A percentile compares a stretch with the other conserved stretches of the same genome.
Evolutionary conservation across 2,113 vertebrate species (phyloP).

Genomic region (Hippocampus zosterae): DNA sequence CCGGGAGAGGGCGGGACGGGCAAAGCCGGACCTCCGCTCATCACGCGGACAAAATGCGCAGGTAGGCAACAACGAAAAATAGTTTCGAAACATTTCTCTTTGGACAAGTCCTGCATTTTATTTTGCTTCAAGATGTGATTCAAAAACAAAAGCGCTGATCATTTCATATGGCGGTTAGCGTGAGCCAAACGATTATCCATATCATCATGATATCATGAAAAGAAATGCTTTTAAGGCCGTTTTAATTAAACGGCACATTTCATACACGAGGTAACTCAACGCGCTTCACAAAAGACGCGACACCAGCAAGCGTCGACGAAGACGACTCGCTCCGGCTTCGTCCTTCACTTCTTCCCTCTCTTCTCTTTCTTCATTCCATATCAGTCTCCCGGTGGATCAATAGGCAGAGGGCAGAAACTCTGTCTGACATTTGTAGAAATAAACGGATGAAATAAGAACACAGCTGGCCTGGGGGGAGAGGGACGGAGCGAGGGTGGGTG

Average conservation of each 20-base stretch:
- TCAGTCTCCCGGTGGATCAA: conserved; percentile 37
- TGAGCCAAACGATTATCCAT: too few relatives aligned
- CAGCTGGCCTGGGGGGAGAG: conserved; percentile 55
- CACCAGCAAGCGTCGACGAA: too few relatives aligned
- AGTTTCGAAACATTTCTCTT: background rate
- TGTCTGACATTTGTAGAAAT: conserved; percentile 73
- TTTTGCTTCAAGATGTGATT: too few relatives aligned
- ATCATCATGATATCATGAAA: too few relatives aligned
- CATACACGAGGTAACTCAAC: too few relatives aligned
- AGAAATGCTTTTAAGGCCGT: too few relatives aligned
- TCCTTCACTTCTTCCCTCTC: conserved; percentile 16
- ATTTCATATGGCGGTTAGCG: too few relatives aligned
- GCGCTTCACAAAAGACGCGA: too few relatives aligned
- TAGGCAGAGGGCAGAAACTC: conserved; percentile 65
- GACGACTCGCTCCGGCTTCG: background rate
- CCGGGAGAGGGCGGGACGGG: conserved; percentile 94
- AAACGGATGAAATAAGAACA: conserved; percentile 73
- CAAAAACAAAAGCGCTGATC: too few relatives aligned
- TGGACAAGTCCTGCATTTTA: too few relatives aligned
- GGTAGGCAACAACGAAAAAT: conserved; percentile 68
- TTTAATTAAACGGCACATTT: too few relatives aligned
- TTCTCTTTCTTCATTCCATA: background rate
- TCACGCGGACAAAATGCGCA: conserved; percentile 97
- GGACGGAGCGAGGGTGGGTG: conserved; percentile 13
- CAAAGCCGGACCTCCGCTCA: conserved; percentile 86